phyloP scores from a whole-genome alignment of 2,888 invertebrate genomes.

The Punctoribates punctum region DNA sequence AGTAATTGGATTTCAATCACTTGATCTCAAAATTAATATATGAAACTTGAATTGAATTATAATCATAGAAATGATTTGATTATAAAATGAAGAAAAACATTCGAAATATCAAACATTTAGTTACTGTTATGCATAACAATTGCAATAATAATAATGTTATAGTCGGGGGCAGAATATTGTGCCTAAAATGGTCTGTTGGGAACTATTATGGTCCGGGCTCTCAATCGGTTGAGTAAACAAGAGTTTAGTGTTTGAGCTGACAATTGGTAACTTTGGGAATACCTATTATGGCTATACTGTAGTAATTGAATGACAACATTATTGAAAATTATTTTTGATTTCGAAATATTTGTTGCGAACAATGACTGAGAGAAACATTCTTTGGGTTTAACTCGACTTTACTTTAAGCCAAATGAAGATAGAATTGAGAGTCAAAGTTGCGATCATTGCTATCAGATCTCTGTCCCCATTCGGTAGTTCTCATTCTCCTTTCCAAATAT shows the following conservation, averaged over 20 bases:
- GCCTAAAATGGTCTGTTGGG: conserved; percentile 2
- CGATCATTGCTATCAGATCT: conserved; percentile 16
- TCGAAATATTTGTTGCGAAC: not conserved
- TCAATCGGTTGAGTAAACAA: conserved; percentile 36
- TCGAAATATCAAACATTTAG: not conserved
- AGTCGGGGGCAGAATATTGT: not conserved
- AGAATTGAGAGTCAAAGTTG: conserved; percentile 12
- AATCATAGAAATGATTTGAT: not conserved
- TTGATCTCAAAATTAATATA: not conserved
- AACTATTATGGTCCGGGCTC: conserved; percentile 15
- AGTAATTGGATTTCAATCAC: too few species aligned
- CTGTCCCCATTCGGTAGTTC: conserved; percentile 28
- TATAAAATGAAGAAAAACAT: conserved; percentile 4
- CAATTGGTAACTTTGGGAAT: conserved; percentile 24
- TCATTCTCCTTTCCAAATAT: conserved; percentile 26
- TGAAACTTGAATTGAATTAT: not conserved
- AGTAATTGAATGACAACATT: conserved; percentile 26
- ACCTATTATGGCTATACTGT: not conserved
- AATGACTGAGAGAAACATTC: not conserved
- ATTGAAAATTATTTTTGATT: conserved; percentile 3
- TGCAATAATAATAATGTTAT: not conserved
- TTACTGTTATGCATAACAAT: conserved; percentile 12
- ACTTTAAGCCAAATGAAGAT: not conserved
- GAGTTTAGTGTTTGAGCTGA: not conserved
- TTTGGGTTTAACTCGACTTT: not conserved